These are phyloP conservation scores for Coptodon bakossiorum DNA, from an alignment of 2,113 vertebrate species.

Conservation along the genomic window DNA sequence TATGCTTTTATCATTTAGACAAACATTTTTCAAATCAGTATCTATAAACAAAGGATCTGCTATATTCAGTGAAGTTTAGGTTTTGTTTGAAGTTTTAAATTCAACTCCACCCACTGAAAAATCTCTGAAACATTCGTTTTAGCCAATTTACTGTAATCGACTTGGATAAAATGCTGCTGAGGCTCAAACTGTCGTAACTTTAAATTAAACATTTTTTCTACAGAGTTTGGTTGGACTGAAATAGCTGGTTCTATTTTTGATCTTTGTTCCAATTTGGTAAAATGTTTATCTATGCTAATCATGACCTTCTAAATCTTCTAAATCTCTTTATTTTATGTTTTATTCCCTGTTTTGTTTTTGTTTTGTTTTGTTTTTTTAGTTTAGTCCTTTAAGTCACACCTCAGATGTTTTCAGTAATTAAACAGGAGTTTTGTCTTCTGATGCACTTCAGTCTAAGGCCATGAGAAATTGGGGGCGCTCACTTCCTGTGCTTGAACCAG, in stretches of 20 bases:
- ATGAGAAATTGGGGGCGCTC: background rate
- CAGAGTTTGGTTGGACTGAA: background rate
- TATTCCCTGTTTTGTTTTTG: background rate
- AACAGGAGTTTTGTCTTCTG: background rate
- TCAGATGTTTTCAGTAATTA: background rate
- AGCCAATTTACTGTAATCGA: background rate
- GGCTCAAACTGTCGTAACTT: background rate
- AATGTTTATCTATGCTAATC: background rate
- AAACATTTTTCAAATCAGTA: background rate
- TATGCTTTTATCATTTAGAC: background rate
- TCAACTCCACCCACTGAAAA: background rate
- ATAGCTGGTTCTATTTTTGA: conserved; percentile 43
- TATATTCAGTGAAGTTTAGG: background rate
- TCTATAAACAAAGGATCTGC: background rate
- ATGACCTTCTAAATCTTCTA: background rate
- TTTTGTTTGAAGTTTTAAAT: background rate
- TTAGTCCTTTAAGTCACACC: background rate
- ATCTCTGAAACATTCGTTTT: background rate
- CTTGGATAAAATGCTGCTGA: background rate
- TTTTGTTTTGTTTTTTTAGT: background rate
- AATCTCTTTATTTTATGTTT: background rate
- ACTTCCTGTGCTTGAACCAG: background rate
- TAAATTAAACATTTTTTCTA: background rate
- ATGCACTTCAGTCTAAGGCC: background rate
- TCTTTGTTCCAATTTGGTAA: background rate